Conservation (phyloP, 2,888 invertebrate genomes). For the Petrolisthes manimaculis region DNA sequence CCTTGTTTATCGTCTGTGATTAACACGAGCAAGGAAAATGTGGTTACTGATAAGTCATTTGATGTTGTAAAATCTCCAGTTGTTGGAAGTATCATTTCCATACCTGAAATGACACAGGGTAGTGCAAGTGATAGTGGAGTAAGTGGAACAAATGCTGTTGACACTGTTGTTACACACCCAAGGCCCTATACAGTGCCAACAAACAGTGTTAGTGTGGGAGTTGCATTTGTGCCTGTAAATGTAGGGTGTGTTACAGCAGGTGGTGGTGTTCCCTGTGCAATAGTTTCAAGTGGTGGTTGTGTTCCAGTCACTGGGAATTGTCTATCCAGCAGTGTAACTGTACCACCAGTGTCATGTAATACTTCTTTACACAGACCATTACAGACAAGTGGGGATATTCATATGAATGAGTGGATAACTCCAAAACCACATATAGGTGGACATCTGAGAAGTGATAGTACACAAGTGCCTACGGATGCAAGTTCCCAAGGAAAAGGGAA, state of each 20-base stretch:
- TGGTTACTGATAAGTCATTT: not conserved
- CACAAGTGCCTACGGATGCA: slow-evolving; percentile 37
- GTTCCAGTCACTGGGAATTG: slow-evolving; percentile 41
- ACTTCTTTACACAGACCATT: slow-evolving; percentile 23
- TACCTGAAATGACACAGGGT: slow-evolving; percentile 28
- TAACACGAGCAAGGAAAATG: not conserved
- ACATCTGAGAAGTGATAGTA: not conserved
- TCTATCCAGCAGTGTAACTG: slow-evolving; percentile 19
- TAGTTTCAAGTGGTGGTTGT: slow-evolving; percentile 44
- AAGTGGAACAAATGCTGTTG: slow-evolving; percentile 27
- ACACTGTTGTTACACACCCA: slow-evolving; percentile 36
- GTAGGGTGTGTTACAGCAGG: slow-evolving; percentile 26
- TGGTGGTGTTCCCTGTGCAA: slow-evolving; percentile 49
- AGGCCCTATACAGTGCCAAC: slow-evolving; percentile 30
- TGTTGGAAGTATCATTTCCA: not conserved
- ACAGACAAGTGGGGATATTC: slow-evolving; percentile 11
- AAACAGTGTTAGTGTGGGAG: slow-evolving; percentile 41
- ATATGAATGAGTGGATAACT: slow-evolving; percentile 22
- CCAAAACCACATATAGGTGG: not conserved
- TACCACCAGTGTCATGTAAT: slow-evolving; percentile 33
- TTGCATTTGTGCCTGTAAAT: slow-evolving; percentile 43
- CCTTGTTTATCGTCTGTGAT: slow-evolving; percentile 7
- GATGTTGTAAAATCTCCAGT: not conserved
- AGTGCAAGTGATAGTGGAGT: slow-evolving; percentile 13
- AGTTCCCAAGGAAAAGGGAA: slow-evolving; percentile 17